These are phyloP conservation scores for Pristionchus fissidentatus DNA, from an alignment of 2,888 invertebrate genomes.

Conservation along the genomic window DNA sequence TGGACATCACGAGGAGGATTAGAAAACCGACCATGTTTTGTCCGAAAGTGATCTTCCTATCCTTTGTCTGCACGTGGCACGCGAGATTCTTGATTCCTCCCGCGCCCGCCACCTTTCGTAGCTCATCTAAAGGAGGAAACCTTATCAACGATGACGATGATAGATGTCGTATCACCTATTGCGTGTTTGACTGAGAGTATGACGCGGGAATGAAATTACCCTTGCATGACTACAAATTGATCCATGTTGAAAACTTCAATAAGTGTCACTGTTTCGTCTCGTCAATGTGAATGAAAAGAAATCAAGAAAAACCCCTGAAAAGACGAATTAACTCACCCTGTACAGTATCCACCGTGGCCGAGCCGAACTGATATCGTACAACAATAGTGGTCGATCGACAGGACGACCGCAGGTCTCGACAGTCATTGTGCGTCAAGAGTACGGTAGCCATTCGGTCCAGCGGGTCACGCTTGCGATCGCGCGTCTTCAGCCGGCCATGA, in stretches of 20 bases:
- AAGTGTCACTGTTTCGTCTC: too few species aligned
- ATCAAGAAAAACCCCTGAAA: neutral
- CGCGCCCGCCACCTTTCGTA: conserved; percentile 1
- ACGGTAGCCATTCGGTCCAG: conserved; percentile 54
- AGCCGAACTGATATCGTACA: conserved; percentile 29
- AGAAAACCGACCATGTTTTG: conserved; percentile 35
- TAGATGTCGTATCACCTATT: neutral
- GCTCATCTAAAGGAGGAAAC: conserved; percentile 4
- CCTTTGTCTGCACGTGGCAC: conserved; percentile 60
- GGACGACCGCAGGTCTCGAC: conserved; percentile 55
- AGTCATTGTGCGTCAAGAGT: conserved; percentile 58
- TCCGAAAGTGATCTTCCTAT: conserved; percentile 52
- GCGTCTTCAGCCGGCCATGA: neutral
- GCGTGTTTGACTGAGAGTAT: too few species aligned
- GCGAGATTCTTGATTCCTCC: conserved; percentile 57
- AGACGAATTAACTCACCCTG: conserved; percentile 30
- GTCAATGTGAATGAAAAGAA: neutral
- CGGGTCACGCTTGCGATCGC: conserved; percentile 60
- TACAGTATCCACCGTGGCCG: conserved; percentile 6
- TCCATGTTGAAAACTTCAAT: neutral
- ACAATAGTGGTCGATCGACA: conserved; percentile 45
- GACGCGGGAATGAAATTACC: too few species aligned
- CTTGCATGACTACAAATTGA: too few species aligned
- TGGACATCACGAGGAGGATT: neutral
- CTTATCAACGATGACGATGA: neutral